Conservation (phyloP, 2,888 invertebrate species). For the Antheraea yamamai region DNA sequence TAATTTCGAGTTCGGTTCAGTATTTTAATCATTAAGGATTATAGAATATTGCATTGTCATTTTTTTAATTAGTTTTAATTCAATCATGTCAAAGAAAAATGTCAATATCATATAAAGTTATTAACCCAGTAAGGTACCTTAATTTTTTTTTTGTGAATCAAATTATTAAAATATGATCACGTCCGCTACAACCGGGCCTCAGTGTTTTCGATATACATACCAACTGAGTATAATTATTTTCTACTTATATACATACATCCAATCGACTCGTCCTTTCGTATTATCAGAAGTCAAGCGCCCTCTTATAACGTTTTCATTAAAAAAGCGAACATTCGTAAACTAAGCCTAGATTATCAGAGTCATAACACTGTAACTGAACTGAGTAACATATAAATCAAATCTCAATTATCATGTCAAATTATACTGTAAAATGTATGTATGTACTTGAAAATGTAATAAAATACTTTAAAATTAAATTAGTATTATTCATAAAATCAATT, state of each 20-base stretch:
- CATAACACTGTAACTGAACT: not conserved
- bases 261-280: slow-evolving; percentile 40
- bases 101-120: not conserved
- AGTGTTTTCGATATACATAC: slow-evolving; percentile 23
- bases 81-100: not conserved
- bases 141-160: not conserved
- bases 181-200: not conserved
- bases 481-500: too few species aligned
- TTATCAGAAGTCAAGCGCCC: slow-evolving; percentile 11
- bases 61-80: not conserved
- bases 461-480: too few species aligned
- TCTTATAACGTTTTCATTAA: slow-evolving; percentile 14
- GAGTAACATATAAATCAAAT: not conserved
- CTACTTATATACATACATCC: slow-evolving; percentile 58
- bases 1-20: too few species aligned
- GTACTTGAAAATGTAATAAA: too few species aligned
- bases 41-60: not conserved
- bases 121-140: not conserved
- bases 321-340: slow-evolving; percentile 10
- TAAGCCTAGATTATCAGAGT: slow-evolving; percentile 11
- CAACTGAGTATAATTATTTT: slow-evolving; percentile 34
- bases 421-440: too few species aligned
- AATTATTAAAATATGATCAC: not conserved
- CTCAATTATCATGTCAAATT: not conserved
- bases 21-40: not conserved